Evolutionary conservation across 1,140 invertebrate species (phyloP).

Genomic region (Procambarus virginalis): DNA sequence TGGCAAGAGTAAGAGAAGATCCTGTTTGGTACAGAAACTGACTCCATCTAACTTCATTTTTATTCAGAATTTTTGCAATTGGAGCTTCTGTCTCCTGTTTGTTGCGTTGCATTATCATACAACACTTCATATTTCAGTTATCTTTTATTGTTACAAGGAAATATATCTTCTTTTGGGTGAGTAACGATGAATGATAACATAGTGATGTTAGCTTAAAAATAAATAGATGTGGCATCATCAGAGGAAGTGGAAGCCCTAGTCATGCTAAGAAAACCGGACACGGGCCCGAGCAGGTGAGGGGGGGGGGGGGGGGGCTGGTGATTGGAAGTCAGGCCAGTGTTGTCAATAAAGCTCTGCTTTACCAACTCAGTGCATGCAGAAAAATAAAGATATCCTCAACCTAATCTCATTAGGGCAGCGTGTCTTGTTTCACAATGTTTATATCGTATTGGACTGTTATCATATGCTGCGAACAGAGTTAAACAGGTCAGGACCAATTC

Average conservation of each 20-base stretch:
- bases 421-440: not conserved
- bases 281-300: constrained; percentile 1
- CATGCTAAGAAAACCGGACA: not conserved
- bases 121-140: too few relatives aligned
- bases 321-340: not conserved
- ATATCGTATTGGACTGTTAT: not conserved
- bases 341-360: constrained; percentile 14
- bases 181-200: too few relatives aligned
- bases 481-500: not conserved
- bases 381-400: not conserved
- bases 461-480: not conserved
- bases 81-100: too few relatives aligned
- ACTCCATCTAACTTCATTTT: constrained; percentile 3
- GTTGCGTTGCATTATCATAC: too few relatives aligned
- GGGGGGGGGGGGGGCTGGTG: too few relatives aligned
- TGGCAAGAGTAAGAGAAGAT: constrained; percentile 11
- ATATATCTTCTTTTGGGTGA: too few relatives aligned
- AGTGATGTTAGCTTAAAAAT: too few relatives aligned
- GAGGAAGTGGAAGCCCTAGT: not conserved
- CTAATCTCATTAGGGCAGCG: not conserved
- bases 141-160: too few relatives aligned
- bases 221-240: not conserved
- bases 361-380: not conserved
- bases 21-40: constrained; percentile 25
- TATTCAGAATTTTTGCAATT: constrained; percentile 4